These are phyloP conservation scores for Cephus spinipes DNA, from an alignment of 2,888 invertebrate species.

Conservation along the genomic window DNA sequence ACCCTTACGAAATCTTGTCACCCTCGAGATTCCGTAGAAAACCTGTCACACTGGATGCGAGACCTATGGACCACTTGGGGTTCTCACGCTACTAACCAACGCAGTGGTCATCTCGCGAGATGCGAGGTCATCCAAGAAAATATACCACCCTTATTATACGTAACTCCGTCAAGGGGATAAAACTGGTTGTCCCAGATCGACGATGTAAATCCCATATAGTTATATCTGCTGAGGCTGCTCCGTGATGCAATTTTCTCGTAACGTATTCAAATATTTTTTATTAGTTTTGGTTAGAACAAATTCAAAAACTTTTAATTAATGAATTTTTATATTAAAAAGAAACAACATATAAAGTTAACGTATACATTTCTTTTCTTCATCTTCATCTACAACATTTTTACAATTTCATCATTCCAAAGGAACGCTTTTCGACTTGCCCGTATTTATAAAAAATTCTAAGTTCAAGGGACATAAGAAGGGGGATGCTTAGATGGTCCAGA, in stretches of 20 bases:
- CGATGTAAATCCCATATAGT: neutral
- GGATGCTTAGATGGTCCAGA: neutral
- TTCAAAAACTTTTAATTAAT: neutral
- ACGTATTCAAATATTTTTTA: neutral
- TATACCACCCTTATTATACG: neutral
- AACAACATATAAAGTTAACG: neutral
- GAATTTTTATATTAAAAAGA: neutral
- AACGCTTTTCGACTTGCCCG: neutral
- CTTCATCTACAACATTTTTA: neutral
- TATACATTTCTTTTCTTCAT: neutral
- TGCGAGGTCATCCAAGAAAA: slow-evolving; percentile 29
- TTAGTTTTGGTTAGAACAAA: neutral
- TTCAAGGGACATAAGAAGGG: neutral
- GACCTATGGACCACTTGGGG: slow-evolving; percentile 48
- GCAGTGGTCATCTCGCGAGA: slow-evolving; percentile 56
- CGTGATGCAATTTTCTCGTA: neutral
- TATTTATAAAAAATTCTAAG: neutral
- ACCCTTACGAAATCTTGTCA: neutral
- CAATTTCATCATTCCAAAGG: neutral
- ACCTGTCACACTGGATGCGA: slow-evolving; percentile 43
- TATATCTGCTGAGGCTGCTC: neutral
- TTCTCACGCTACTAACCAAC: slow-evolving; percentile 57
- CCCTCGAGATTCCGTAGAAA: slow-evolving; percentile 23
- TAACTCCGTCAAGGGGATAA: slow-evolving; percentile 27
- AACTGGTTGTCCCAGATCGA: slow-evolving; percentile 33